Evolutionary conservation across 2,888 invertebrate genomes (phyloP).

Genomic region (Sicus ferrugineus): DNA sequence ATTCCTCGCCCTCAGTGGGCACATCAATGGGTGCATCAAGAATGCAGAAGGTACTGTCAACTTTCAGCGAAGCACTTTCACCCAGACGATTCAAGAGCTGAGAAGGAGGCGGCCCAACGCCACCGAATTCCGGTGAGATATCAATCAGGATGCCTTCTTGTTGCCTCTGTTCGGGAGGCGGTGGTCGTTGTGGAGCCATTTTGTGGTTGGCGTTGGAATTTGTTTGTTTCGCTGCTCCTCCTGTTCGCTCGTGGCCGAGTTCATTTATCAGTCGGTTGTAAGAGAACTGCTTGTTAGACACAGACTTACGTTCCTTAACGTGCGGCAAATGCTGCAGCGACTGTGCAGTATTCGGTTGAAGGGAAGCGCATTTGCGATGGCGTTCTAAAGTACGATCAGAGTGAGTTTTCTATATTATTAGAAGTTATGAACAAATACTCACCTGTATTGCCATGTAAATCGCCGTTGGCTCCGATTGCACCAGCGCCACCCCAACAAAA

Average conservation of each 20-base stretch:
- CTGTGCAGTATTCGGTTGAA: conserved; percentile 45
- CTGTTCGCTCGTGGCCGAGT: conserved; percentile 45
- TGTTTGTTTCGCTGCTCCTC: conserved; percentile 35
- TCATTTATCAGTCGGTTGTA: conserved; percentile 87
- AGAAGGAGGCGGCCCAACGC: conserved; percentile 36
- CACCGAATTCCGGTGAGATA: conserved; percentile 69
- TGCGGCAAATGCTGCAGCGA: conserved; percentile 43
- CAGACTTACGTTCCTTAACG: conserved; percentile 61
- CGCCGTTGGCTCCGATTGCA: conserved; percentile 72
- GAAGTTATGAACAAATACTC: background rate
- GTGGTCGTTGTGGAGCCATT: conserved; percentile 61
- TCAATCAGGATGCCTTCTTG: conserved; percentile 79
- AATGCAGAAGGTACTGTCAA: conserved; percentile 67
- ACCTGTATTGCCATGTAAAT: conserved; percentile 50
- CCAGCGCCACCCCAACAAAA: conserved; percentile 87
- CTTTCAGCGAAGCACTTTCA: conserved; percentile 54
- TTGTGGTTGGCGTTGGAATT: conserved; percentile 24
- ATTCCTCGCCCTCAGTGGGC: conserved; percentile 62
- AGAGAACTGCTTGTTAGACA: conserved; percentile 76
- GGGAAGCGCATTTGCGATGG: conserved; percentile 63
- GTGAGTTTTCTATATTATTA: conserved; percentile 8
- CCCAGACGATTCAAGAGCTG: conserved; percentile 37
- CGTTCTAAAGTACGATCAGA: conserved; percentile 47
- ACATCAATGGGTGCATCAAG: conserved; percentile 80
- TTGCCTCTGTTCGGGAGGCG: conserved; percentile 54